A percentile compares a stretch with the other conserved stretches of the same genome.
phyloP scores from a whole-genome alignment of 2,113 vertebrate genomes.

The Toxotes jaculatrix region DNA sequence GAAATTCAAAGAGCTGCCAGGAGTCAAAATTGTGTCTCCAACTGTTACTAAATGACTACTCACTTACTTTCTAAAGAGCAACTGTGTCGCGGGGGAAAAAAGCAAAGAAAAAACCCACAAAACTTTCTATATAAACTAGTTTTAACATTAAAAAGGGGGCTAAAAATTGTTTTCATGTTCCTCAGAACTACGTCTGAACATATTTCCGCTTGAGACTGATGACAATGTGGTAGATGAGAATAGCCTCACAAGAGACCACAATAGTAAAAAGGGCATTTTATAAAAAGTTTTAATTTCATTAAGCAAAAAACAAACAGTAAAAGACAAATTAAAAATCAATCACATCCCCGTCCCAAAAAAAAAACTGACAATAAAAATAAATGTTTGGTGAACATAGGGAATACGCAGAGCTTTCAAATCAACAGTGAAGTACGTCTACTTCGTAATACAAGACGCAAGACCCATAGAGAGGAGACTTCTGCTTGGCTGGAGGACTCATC shows the following conservation, averaged over 20 bases:
- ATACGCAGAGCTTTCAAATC: slow-evolving; percentile 68
- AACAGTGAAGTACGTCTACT: slow-evolving; percentile 65
- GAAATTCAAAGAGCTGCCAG: slow-evolving; percentile 61
- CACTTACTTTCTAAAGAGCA: slow-evolving; percentile 12
- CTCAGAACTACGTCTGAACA: slow-evolving; percentile 22
- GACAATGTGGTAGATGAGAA: slow-evolving; percentile 18
- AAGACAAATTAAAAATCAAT: slow-evolving; percentile 76
- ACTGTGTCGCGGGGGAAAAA: slow-evolving; percentile 17
- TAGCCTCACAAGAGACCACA: slow-evolving; percentile 61
- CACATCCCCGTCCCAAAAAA: slow-evolving; percentile 19
- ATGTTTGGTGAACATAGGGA: slow-evolving; percentile 62
- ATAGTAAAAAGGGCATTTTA: slow-evolving; percentile 77
- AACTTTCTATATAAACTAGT: slow-evolving; percentile 44
- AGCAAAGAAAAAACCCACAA: background rate
- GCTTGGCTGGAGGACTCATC: slow-evolving; percentile 77
- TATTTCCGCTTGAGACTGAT: slow-evolving; percentile 27
- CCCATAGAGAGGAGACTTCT: slow-evolving; percentile 44
- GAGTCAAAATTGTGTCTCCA: slow-evolving; percentile 24
- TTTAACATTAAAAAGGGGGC: slow-evolving; percentile 29
- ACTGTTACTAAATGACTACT: slow-evolving; percentile 12
- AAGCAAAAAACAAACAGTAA: slow-evolving; percentile 70
- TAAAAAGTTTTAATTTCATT: slow-evolving; percentile 86
- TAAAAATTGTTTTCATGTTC: slow-evolving; percentile 26
- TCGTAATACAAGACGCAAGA: slow-evolving; percentile 64
- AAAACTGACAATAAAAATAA: slow-evolving; percentile 76